Evolutionary conservation across 2,113 vertebrate species (phyloP), one percentile per base, ranked within the genome.

Genomic region (Triplophysa dalaica): DNA sequence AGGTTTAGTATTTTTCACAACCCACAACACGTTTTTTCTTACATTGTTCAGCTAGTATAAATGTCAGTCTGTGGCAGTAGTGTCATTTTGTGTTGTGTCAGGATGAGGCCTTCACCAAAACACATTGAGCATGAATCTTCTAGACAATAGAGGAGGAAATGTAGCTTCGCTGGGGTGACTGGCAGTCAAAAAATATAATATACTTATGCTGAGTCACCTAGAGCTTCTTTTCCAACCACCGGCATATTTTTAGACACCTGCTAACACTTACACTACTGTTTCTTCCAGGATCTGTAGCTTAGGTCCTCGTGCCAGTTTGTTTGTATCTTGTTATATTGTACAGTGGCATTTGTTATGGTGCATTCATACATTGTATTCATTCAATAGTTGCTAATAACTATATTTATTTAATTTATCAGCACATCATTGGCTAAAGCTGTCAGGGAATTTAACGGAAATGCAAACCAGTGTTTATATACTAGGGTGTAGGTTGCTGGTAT

Each of bases 201-300:
- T 58, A 14, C 65, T 21, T n/a, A 38, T 72, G 70, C 70, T 60
- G 70, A 73, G 70, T 73, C 54, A 73, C 54, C 2, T 54, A 60
- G n/a, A 73, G 70, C 54, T 61, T 58, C 54, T 22, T 16, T 73
- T n/a, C 54, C 43, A 60, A 24, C 54, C 33, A 8, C 29, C 29
- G 38, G 33, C 54, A 73, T 73, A 73, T 73, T 60, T 73, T 43
- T 60, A 61, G 54, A 73, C 54, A 73, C 21, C 70, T 22, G 54
- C 70, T 56, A 21, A 56, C 26, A 56, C 50, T 8, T 45, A 45
- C 43, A 45, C 4, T 45, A 45, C 43, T 11, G 43, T 1, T 13
- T 2, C 52, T 73, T 73, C 38, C 70, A 73, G 33, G 54, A 73
- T 73, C 3, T 21, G 41, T 73, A 41, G 60, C 22, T 60, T 8